Percentiles rank a stretch among this genome's conserved stretches.
Evolutionary conservation across 2,797 vertebrate species (phyloP).

Genomic region (Malacoraja senta): DNA sequence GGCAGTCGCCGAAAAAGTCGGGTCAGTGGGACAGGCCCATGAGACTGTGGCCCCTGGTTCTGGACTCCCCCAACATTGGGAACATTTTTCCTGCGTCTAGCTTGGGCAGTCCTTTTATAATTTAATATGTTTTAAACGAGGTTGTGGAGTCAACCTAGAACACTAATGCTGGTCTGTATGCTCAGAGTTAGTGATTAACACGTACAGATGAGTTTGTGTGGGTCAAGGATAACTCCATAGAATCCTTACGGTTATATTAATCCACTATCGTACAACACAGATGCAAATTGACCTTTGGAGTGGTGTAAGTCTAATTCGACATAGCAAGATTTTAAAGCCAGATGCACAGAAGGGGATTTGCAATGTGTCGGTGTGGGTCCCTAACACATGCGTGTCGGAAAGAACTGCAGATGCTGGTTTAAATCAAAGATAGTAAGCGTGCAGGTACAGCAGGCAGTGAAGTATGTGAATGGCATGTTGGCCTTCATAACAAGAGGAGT

Average conservation of each 20-base stretch:
- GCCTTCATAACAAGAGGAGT: too few species aligned
- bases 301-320: neutral
- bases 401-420: too few species aligned
- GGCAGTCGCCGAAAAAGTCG: too few species aligned
- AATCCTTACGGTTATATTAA: neutral
- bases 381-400: too few species aligned
- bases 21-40: too few species aligned
- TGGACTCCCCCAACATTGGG: too few species aligned
- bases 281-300: neutral
- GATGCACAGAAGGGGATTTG: neutral
- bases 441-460: too few species aligned
- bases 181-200: conserved; percentile 36
- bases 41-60: too few species aligned
- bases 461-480: too few species aligned
- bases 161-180: conserved; percentile 4
- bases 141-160: neutral
- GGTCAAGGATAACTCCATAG: conserved; percentile 28
- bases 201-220: conserved; percentile 13
- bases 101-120: too few species aligned
- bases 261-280: neutral
- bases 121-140: neutral
- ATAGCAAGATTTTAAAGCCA: neutral
- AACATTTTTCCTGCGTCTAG: too few species aligned
- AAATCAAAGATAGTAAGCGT: too few species aligned
- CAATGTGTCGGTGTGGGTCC: neutral